Percentiles rank a stretch among this genome's conserved stretches.
Conservation (phyloP, 1,140 invertebrate genomes). For the Zaprionus nigranus region DNA sequence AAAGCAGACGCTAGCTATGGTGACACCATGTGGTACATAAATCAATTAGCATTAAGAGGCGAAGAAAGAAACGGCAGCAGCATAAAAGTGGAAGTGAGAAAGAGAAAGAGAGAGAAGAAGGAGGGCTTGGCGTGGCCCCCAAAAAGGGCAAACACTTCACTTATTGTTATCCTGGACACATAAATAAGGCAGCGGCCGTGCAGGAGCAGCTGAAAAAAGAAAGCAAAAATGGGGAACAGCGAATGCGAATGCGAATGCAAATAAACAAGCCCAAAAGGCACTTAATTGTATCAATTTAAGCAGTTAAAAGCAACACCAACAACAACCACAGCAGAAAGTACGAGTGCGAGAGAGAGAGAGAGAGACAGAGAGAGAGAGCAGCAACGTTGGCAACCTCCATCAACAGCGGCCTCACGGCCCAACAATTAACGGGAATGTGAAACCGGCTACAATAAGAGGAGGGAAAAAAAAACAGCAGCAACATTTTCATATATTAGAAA, state of each 20-base stretch:
- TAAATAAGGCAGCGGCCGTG: slow-evolving; percentile 47
- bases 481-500: neutral
- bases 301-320: slow-evolving; percentile 55
- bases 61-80: slow-evolving; percentile 26
- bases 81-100: no score
- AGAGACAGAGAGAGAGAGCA: neutral
- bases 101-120: slow-evolving; percentile 11
- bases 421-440: slow-evolving; percentile 37
- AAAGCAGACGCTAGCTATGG: neutral
- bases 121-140: slow-evolving; percentile 5
- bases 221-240: slow-evolving; percentile 35
- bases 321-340: neutral
- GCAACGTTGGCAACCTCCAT: neutral
- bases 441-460: neutral
- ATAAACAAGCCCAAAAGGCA: slow-evolving; percentile 73
- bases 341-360: neutral
- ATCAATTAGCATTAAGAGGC: slow-evolving; percentile 72
- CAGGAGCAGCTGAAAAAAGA: neutral
- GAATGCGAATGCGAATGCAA: slow-evolving; percentile 60
- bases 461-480: slow-evolving; percentile 9
- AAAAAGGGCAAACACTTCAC: slow-evolving; percentile 63
- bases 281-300: slow-evolving; percentile 78
- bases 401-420: slow-evolving; percentile 4
- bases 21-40: slow-evolving; percentile 48
- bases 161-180: slow-evolving; percentile 68